Evolutionary conservation across 2,888 invertebrate species (phyloP), one percentile per base, ranked within the genome.

Genomic region (Leptinotarsa juncta): DNA sequence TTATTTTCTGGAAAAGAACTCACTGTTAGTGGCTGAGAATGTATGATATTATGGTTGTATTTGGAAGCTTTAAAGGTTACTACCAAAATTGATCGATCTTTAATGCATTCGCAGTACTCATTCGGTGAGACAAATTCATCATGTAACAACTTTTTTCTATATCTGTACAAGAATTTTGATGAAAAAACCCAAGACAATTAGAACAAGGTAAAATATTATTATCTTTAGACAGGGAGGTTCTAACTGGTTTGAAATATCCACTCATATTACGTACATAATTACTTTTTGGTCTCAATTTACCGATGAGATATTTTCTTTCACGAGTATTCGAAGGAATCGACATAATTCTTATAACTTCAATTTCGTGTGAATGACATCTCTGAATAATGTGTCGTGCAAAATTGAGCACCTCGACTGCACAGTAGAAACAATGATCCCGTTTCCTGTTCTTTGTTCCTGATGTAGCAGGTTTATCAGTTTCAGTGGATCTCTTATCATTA

Each of bases 311-410:
- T 67, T 23, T 74, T 67, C 74, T 66, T 51, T 74, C 55, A 42
- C 16, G 42, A 15, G 18, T 18, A 10, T 68, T 67, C 32, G 18
- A 23, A 15, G 57, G 15, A 12, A 23, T 26, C 14, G 67, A 65
- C 12, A 70, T 12, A 14, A 74, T 70, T 73, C 73, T 67, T 65
- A 51, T 68, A 23, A 77, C 74, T 10, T 74, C 76, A 10, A 49
- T 51, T 74, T 78, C 75, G 16, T 7, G 20, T 15, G 16, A n/a
- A 68, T 78, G 78, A 65, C 71, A 65, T 65, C 75, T 60, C 12
- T 10, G 7, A n/a, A 78, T 53, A n/a, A 78, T 53, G 60, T 78
- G 78, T 71, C 77, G 26, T n/a, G 72, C 73, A 53, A 78, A 78
- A 70, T 78, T 75, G n/a, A 70, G 26, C 15, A 78, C 77, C 14